Base-by-base conservation (phyloP, 2,113 vertebrate genomes). In the Astatotilapia flaviijosephi region DNA sequence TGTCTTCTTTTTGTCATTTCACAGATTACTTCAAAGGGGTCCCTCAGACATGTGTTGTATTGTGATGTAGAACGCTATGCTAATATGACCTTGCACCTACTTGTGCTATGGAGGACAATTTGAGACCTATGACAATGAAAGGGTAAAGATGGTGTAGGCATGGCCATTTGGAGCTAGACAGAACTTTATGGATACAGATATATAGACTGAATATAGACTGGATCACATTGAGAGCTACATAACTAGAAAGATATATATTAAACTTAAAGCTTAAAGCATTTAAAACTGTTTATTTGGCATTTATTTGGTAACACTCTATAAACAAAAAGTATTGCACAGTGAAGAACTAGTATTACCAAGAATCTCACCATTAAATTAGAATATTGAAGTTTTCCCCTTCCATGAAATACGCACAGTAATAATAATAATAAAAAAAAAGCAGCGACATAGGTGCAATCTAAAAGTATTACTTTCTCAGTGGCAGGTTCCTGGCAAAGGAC, bases 21-120 rank as follows among this genome's bases (percentile, higher is more conserved):
- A 33, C 45, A 77, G 45, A 51, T 51, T 77, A 77, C 73, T 77
- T 77, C 73, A 77, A 77, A 51, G 45, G 10, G 73, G 26, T 33
- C 6, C 45, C 2, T 77, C 0, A 77, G 73, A 77, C 0, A 51
- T 49, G 26, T 77, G 15, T 28, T 51, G 10, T n/a, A 77, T 12
- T 51, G 73, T 33, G 6, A 31, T 31, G 73, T 51, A 49, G 26
- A 51, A 33, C 2, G 0, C 2, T 6, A 45, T 5, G 68, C 14
- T 73, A 77, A 77, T 77, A 49, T 77, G 42, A 49, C 15, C 70
- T 77, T 28, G 26, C 4, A 49, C 3, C 26, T 51, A n/a, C 45
- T 49, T 77, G 45, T 49, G 1, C 73, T 77, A 13, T 51, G 42
- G 17, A 49, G 1, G 42, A 11, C 42, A 75, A 31, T 75, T 19